A percentile compares a stretch with the other conserved stretches of the same genome.
phyloP scores from a whole-genome alignment of 2,888 invertebrate genomes.

The Cristatella mucedo region DNA sequence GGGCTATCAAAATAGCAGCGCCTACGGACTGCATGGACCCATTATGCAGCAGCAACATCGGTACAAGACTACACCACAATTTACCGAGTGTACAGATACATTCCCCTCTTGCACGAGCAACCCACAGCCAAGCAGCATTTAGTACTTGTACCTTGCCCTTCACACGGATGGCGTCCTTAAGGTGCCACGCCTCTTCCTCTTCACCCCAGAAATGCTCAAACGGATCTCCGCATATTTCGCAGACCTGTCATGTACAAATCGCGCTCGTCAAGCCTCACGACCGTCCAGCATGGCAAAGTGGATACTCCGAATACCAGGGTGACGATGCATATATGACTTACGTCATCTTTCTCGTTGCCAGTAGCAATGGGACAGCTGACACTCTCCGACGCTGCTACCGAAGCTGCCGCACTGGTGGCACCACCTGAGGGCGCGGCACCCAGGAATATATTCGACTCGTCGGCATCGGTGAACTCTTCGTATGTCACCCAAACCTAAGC shows the following conservation, averaged over 20 bases:
- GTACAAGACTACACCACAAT: too few species aligned
- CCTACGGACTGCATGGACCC: too few species aligned
- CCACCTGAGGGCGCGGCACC: slow-evolving; percentile 39
- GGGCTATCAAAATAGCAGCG: too few species aligned
- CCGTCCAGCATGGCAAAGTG: too few species aligned
- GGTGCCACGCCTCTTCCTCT: slow-evolving; percentile 92
- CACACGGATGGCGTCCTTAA: slow-evolving; percentile 56
- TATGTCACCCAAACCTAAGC: slow-evolving; percentile 80
- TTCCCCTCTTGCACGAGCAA: too few species aligned
- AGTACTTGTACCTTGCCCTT: slow-evolving; percentile 52
- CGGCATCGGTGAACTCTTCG: slow-evolving; percentile 77
- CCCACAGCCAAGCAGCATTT: too few species aligned
- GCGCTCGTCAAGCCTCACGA: too few species aligned
- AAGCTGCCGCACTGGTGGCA: slow-evolving; percentile 45
- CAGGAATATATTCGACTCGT: slow-evolving; percentile 43
- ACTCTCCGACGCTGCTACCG: slow-evolving; percentile 23
- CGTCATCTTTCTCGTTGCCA: slow-evolving; percentile 23
- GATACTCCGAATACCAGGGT: too few species aligned
- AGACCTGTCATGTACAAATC: slow-evolving; percentile 43
- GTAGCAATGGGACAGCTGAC: slow-evolving; percentile 35
- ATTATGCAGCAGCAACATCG: too few species aligned
- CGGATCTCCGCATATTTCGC: slow-evolving; percentile 76
- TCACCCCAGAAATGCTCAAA: slow-evolving; percentile 92
- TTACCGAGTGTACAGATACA: too few species aligned
- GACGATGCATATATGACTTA: slow-evolving; percentile 12